Base-by-base conservation (phyloP, 2,113 vertebrate genomes). In the Clarias gariepinus region DNA sequence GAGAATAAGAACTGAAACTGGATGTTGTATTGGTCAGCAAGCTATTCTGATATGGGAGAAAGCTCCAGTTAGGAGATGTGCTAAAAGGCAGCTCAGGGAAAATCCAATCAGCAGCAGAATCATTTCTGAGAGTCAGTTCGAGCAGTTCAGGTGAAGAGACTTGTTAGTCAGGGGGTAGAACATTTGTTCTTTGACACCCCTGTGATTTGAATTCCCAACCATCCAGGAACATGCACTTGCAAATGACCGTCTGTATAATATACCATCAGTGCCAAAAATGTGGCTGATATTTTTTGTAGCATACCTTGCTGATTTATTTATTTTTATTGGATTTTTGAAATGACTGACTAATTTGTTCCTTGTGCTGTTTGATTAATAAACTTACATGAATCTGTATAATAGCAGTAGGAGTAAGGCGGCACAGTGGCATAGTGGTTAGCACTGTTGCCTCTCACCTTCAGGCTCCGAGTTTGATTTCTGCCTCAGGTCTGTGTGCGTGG, bases 1-100 rank as follows among this genome's bases (percentile, higher is more conserved):
- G 90, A 89, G 91, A 91, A 90, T 87, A 88, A 89, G 86, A 68
- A 87, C 73, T 91, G 87, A 90, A 92, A 90, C 89, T 63, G 84
- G 91, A 87, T 91, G 82, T 91, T 60, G 86, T 91, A 87, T 92
- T 83, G 81, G 68, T 76, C 90, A 90, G 90, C 84, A 86, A 58
- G 90, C 87, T 33, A 69, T 79, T 89, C 90, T 78, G 57, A 89
- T 85, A 88, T 78, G 81, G 84, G 68, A 89, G 76, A 91, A 86
- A 9, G 41, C 18, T 47, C 53, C 58, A 58, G n/a, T 73, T 47
- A 80, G 16, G 8, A 30, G 33, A 55, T 33, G 78, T 23, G 23
- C 83, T n/a, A 83, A 78, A n/a, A 61, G 52, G 18, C 47, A 41
- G 16, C 61, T 82, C 68, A 47, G 61, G 61, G 41, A 82, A 23